Evolutionary conservation across 2,797 vertebrate species (phyloP), one percentile per base, ranked within the genome.

Genomic region (Pseudochirops cupreus): DNA sequence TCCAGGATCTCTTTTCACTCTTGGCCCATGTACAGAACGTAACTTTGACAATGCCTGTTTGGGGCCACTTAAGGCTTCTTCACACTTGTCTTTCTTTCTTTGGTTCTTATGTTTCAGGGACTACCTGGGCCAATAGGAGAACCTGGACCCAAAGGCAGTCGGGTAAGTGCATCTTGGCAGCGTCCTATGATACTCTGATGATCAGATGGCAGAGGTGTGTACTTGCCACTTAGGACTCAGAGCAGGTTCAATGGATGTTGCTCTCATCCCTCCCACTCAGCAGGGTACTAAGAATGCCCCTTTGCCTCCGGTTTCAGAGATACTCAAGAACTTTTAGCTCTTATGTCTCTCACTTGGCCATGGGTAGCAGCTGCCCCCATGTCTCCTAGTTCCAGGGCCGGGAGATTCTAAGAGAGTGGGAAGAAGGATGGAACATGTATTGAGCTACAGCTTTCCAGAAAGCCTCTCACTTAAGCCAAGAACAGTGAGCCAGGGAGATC

Each of bases 51-150:
- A 11, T 29, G 52, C 12, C 28, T 91, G 7, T 46, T 91, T 31
- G 54, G 39, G 52, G 52, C 58, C 56, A 95, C 26, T 96, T 97
- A 95, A 97, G 97, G 56, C 95, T 95, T 97, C 96, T 98, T 98
- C 98, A 98, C 98, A 98, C 98, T 98, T 97, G 97, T 98, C 97
- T 93, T 97, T 91, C 97, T 98, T 96, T 95, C 95, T 98, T 94
- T 98, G 93, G 97, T 97, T 97, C 98, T 97, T 99, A 96, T 99
- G 90, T 98, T 99, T 97, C 97, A 99, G 99, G 99, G 99, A 93
- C 99, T 99, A 97, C 99, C 99, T 95, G 99, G 99, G 97, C 99
- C 99, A 54, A 96, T 99, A 99, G 99, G 99, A 97, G 99, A 98
- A 96, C 97, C 98, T 97, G 99, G 99, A 97, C 99, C 99, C 91